phyloP scores from a whole-genome alignment of 2,888 invertebrate species.

The Chrysopilus asiliformis region DNA sequence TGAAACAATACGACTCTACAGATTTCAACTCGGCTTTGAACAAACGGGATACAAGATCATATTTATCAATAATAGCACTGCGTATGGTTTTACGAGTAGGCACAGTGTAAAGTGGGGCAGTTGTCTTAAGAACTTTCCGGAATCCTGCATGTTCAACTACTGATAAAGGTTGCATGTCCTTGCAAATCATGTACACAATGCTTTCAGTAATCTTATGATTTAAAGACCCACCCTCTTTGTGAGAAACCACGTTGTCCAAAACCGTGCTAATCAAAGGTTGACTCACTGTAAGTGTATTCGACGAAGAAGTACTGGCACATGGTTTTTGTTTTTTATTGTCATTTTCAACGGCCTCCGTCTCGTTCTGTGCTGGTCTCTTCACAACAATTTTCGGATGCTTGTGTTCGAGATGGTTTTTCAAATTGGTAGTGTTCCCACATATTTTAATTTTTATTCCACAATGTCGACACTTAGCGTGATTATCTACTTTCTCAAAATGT shows the following conservation, averaged over 20 bases:
- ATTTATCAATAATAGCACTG: too few relatives aligned
- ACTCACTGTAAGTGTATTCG: too few relatives aligned
- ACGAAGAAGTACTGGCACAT: not conserved
- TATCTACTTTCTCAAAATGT: constrained; percentile 3
- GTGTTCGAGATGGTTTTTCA: constrained; percentile 3
- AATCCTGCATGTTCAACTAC: too few relatives aligned
- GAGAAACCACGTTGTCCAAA: not conserved
- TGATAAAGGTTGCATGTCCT: not conserved
- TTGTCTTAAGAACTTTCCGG: too few relatives aligned
- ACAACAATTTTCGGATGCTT: constrained; percentile 3
- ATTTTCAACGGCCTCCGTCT: not conserved
- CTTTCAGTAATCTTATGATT: too few relatives aligned
- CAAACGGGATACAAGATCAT: not conserved
- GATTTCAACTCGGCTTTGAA: constrained; percentile 4
- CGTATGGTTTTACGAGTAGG: too few relatives aligned
- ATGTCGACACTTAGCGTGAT: constrained; percentile 3
- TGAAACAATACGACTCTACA: constrained; percentile 2
- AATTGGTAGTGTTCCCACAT: constrained; percentile 1
- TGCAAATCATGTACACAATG: not conserved
- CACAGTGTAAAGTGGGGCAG: too few relatives aligned
- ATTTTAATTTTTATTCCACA: constrained; percentile 3
- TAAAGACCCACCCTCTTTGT: constrained; percentile 1
- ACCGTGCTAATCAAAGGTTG: not conserved
- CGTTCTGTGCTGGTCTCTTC: constrained; percentile 1
- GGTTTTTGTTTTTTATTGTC: not conserved